phyloP scores from a whole-genome alignment of 1,140 invertebrate genomes.

The Daktulosphaira vitifoliae region DNA sequence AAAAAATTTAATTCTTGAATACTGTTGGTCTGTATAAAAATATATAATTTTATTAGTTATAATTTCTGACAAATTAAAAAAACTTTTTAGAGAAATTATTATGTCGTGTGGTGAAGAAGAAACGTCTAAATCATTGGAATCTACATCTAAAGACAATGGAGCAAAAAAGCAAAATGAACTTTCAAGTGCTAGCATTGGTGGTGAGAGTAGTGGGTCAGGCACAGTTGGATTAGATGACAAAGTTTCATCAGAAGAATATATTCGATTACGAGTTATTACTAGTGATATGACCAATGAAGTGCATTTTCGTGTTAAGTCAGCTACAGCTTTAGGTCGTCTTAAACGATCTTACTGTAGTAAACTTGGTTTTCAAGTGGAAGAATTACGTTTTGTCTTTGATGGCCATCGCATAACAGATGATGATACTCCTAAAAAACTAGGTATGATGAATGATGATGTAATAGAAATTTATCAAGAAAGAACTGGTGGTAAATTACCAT shows the following conservation, averaged over 20 bases:
- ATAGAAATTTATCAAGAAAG: constrained; percentile 75
- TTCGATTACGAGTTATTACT: background rate
- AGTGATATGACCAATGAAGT: constrained; percentile 56
- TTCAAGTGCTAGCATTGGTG: background rate
- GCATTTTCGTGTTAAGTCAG: constrained; percentile 73
- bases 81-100: background rate
- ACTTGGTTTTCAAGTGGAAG: constrained; percentile 56
- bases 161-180: background rate
- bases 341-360: constrained; percentile 72
- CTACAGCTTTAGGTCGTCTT: constrained; percentile 68
- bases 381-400: constrained; percentile 68
- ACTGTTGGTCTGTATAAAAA: too few relatives aligned
- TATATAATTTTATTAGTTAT: too few relatives aligned
- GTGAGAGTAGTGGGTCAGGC: background rate
- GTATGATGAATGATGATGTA: constrained; percentile 54
- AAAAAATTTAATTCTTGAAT: too few relatives aligned
- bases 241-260: background rate
- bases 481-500: constrained; percentile 49
- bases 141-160: background rate
- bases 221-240: background rate
- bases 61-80: too few relatives aligned
- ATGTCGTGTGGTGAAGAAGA: constrained; percentile 4
- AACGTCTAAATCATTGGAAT: background rate
- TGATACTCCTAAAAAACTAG: constrained; percentile 60
- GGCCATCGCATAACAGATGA: constrained; percentile 68